These are phyloP conservation scores for Danaus plexippus DNA, from an alignment of 1,140 invertebrate species.

Conservation along the genomic window DNA sequence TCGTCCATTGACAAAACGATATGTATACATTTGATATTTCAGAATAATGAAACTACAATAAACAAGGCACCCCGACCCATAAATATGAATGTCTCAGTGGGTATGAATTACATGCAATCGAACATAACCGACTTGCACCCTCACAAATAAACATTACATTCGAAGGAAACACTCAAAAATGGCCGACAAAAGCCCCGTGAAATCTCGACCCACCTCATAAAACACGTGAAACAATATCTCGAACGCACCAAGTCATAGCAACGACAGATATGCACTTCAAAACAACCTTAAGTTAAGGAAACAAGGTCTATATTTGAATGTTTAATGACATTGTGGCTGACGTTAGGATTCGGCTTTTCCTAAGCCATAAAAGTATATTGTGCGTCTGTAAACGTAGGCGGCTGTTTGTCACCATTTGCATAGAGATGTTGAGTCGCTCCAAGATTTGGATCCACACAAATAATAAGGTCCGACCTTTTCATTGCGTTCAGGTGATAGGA, in stretches of 20 bases:
- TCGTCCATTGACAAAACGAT: too few relatives aligned
- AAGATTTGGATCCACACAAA: slow-evolving; percentile 24
- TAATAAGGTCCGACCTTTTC: slow-evolving; percentile 23
- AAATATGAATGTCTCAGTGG: slow-evolving; percentile 44
- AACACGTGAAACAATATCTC: slow-evolving; percentile 70
- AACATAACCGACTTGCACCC: slow-evolving; percentile 37
- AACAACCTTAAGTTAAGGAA: slow-evolving; percentile 12
- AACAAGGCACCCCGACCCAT: slow-evolving; percentile 33
- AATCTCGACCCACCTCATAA: slow-evolving; percentile 68
- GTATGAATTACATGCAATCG: slow-evolving; percentile 45
- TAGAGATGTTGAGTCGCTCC: slow-evolving; percentile 47
- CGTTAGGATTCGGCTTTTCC: slow-evolving; percentile 52
- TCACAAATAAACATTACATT: slow-evolving; percentile 44
- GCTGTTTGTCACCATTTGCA: slow-evolving; percentile 69
- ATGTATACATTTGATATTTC: slow-evolving; percentile 6
- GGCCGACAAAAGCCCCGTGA: slow-evolving; percentile 55
- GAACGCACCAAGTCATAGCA: slow-evolving; percentile 33
- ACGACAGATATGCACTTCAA: slow-evolving; percentile 3
- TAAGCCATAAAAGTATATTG: slow-evolving; percentile 69
- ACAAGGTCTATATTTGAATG: slow-evolving; percentile 25
- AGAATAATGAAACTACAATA: slow-evolving; percentile 31
- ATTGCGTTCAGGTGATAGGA: slow-evolving; percentile 14
- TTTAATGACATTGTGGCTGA: slow-evolving; percentile 11
- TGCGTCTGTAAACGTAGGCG: slow-evolving; percentile 63
- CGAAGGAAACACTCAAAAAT: slow-evolving; percentile 59